A percentile compares a stretch with the other conserved stretches of the same genome.
These are phyloP conservation scores for Knipowitschia caucasica DNA, from an alignment of 2,797 vertebrate species.

Conservation along the genomic window DNA sequence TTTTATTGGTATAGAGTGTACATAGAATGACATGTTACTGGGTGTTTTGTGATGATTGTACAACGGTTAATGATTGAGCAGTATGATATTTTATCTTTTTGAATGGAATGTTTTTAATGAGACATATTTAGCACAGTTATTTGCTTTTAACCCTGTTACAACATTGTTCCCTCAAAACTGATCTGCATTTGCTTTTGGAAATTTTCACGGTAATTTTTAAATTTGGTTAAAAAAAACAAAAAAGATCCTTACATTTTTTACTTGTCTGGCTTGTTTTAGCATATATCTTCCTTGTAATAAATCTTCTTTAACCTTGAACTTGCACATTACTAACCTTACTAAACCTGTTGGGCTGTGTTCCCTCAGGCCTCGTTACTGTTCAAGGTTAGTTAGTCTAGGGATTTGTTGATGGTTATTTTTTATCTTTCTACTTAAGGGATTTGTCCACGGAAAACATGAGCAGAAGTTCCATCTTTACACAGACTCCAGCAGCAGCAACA, in stretches of 20 bases:
- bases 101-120: too few relatives aligned
- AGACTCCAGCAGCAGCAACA: constrained; percentile 4
- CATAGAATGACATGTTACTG: not conserved
- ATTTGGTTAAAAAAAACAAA: too few relatives aligned
- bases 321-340: not conserved
- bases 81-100: too few relatives aligned
- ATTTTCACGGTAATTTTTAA: too few relatives aligned
- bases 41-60: not conserved
- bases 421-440: not conserved
- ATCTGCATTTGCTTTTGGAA: too few relatives aligned
- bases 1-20: constrained; percentile 6
- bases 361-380: constrained; percentile 15
- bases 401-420: constrained; percentile 21
- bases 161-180: too few relatives aligned
- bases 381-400: constrained; percentile 8
- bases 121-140: too few relatives aligned
- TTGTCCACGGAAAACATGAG: not conserved
- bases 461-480: constrained; percentile 24
- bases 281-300: not conserved
- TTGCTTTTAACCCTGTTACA: too few relatives aligned
- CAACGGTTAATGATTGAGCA: not conserved
- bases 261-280: not conserved
- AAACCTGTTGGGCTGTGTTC: not conserved
- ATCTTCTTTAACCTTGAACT: not conserved
- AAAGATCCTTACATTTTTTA: too few relatives aligned